A percentile compares a stretch with the other conserved stretches of the same genome.
These are phyloP conservation scores for Holotrichia oblita DNA, from an alignment of 1,140 invertebrate species.

Conservation along the genomic window DNA sequence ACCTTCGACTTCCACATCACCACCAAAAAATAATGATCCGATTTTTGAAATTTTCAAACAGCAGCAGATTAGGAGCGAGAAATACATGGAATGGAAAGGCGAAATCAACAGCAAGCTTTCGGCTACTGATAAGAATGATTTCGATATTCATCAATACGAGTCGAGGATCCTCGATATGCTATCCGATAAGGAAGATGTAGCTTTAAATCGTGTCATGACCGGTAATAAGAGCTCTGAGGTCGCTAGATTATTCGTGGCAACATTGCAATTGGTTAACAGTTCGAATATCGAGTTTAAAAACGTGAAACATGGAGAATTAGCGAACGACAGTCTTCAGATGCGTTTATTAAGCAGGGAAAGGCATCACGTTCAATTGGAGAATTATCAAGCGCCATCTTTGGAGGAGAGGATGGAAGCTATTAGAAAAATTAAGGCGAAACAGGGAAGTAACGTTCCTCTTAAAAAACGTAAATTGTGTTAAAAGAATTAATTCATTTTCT, in stretches of 20 bases:
- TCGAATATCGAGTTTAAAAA: slow-evolving; percentile 55
- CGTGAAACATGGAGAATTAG: slow-evolving; percentile 48
- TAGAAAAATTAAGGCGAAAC: background rate
- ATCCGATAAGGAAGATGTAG: slow-evolving; percentile 44
- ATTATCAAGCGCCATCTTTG: slow-evolving; percentile 55
- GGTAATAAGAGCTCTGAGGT: slow-evolving; percentile 54
- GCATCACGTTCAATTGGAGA: slow-evolving; percentile 56
- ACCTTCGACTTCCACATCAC: background rate
- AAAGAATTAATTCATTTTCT: no score
- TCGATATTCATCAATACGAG: slow-evolving; percentile 58
- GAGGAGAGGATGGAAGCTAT: background rate
- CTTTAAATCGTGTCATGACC: slow-evolving; percentile 49
- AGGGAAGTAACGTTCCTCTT: background rate
- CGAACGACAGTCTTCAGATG: slow-evolving; percentile 54
- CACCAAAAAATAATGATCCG: background rate
- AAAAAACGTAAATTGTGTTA: background rate
- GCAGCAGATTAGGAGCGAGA: background rate
- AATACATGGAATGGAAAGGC: slow-evolving; percentile 51
- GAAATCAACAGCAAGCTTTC: slow-evolving; percentile 53
- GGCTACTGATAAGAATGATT: slow-evolving; percentile 50
- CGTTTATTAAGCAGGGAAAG: slow-evolving; percentile 54
- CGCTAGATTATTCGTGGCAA: slow-evolving; percentile 54
- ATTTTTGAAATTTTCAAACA: background rate
- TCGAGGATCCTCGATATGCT: slow-evolving; percentile 53
- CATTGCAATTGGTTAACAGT: slow-evolving; percentile 56